phyloP scores from a whole-genome alignment of 2,113 vertebrate species.

The Grammomys dolichurus region DNA sequence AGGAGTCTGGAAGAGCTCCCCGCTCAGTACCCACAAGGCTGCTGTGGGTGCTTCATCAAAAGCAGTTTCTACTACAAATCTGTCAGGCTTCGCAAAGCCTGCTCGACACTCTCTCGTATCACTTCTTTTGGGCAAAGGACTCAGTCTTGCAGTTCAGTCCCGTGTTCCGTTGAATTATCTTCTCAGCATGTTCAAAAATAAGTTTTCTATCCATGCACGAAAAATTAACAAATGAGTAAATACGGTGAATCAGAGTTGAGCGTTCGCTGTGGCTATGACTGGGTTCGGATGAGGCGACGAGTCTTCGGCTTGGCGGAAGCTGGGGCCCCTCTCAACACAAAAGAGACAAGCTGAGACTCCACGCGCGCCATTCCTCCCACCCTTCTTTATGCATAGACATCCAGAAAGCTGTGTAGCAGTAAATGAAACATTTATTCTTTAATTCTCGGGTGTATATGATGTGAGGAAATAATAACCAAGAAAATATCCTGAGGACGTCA shows the following conservation, averaged over 20 bases:
- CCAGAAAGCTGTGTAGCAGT: slow-evolving; percentile 48
- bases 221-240: too few relatives aligned
- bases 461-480: slow-evolving; percentile 62
- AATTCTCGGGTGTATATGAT: slow-evolving; percentile 78
- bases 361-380: accelerated
- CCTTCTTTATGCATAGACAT: neutral
- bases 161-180: neutral
- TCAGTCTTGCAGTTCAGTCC: neutral
- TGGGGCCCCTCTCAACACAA: accelerated
- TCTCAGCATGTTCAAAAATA: neutral
- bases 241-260: accelerated
- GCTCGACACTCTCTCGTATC: neutral
- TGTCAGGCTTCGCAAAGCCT: neutral
- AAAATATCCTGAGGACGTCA: slow-evolving; percentile 79
- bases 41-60: neutral
- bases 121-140: neutral
- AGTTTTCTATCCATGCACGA: neutral
- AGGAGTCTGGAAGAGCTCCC: neutral
- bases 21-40: neutral
- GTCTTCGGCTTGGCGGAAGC: neutral
- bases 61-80: neutral
- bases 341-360: neutral
- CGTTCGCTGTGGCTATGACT: neutral
- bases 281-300: neutral
- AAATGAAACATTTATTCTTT: slow-evolving; percentile 60